Base-by-base conservation (phyloP, 2,113 vertebrate species). In the Daphoenositta chrysoptera region DNA sequence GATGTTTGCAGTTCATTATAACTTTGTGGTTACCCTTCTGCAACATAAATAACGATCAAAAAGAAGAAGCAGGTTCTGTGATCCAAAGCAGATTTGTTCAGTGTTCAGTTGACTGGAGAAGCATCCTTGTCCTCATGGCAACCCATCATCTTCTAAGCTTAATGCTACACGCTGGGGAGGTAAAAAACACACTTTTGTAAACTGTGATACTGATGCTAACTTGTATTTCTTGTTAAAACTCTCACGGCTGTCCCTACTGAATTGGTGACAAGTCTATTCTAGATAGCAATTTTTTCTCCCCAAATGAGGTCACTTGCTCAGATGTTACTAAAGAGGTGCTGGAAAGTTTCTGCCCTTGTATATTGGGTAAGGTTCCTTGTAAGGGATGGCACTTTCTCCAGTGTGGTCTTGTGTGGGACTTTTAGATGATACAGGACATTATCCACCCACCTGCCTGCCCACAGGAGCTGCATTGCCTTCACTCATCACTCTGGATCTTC, bases 71-170 rank as follows among this genome's bases (percentile, higher is more conserved):
- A 73, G 69, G 82, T 91, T 91, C 76, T 92, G 75, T 77, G 87
- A 94, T 85, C 89, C 94, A 92, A 54, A 94, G 89, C 63, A 82
- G 31, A 23, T 79, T 51, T 96, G 94, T 97, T 96, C 90, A 81
- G 71, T 97, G 96, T 87, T 87, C 47, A 61, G 77, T 37, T 69
- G 95, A 83, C 3, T 64, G 93, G 91, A 97, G 82, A 72, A 90
- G 91, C 71, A 82, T 23, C 95, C 94, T 91, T 91, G 48, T 97
- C 98, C 98, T 99, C 98, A 99, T 77, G 99, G 99, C 96, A 99
- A 98, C 94, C 99, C 99, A 26, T 99, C 99, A 51, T 99, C 99
- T 98, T 99, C 99, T 97, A 99, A 97, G 98, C 99, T 99, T 93
- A 99, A 97, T 45, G 99, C 99, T 97, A 99, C 99, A 81, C 99